Percentiles rank a stretch among this genome's conserved stretches.
Conservation (phyloP, 2,797 vertebrate genomes). For the Todus mexicanus region DNA sequence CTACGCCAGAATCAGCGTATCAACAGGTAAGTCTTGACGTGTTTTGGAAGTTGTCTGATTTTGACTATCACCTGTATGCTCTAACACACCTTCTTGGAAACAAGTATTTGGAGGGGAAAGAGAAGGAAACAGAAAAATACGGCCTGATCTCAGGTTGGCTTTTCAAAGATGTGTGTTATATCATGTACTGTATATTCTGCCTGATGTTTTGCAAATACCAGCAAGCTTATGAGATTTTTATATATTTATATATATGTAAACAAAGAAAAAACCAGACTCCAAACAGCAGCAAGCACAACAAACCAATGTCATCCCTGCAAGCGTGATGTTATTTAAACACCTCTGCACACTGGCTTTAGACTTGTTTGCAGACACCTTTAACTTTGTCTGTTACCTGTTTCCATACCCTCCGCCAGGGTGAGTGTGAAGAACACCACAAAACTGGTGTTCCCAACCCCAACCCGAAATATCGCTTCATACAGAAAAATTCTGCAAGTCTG, state of each 20-base stretch:
- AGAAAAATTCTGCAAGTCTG: neutral
- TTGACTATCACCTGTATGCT: neutral
- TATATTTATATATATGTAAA: neutral
- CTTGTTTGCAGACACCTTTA: neutral
- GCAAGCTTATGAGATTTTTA: neutral
- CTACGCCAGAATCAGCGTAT: neutral
- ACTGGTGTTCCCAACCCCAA: neutral
- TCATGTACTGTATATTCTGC: neutral
- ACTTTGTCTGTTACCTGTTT: neutral
- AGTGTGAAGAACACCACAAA: neutral
- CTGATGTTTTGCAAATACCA: neutral
- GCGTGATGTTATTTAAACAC: neutral
- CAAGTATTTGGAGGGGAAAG: neutral
- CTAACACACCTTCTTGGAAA: neutral
- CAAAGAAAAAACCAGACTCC: neutral
- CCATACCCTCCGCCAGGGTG: neutral
- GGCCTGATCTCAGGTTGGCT: neutral
- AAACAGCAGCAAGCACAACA: neutral
- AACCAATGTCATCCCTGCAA: neutral
- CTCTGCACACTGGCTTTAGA: neutral
- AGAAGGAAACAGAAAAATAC: neutral
- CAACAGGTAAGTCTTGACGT: neutral
- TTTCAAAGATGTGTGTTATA: neutral
- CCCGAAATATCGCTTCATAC: neutral
- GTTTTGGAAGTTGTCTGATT: neutral